These are phyloP conservation scores for Agrochola litura DNA, from an alignment of 2,888 invertebrate genomes.

Conservation along the genomic window DNA sequence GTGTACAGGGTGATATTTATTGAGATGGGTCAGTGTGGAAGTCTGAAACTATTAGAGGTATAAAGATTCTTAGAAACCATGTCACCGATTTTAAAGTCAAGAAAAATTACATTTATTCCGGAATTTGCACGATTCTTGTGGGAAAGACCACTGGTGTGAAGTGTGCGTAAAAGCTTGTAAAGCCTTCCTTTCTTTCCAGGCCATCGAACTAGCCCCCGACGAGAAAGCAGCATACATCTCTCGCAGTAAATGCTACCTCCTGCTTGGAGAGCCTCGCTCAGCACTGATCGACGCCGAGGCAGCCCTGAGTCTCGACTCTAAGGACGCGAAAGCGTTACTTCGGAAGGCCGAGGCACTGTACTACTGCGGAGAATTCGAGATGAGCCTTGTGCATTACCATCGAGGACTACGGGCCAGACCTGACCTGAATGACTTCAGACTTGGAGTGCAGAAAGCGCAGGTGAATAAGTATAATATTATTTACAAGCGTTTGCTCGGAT, in stretches of 20 bases:
- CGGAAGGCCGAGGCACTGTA: constrained; percentile 98
- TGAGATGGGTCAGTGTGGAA: not conserved
- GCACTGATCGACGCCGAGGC: constrained; percentile 96
- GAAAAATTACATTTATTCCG: not conserved
- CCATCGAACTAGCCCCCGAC: constrained; percentile 95
- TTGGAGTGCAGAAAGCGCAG: constrained; percentile 97
- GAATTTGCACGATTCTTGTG: not conserved
- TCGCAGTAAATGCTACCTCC: constrained; percentile 96
- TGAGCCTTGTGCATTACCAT: constrained; percentile 97
- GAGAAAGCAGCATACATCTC: constrained; percentile 97
- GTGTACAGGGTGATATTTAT: not conserved
- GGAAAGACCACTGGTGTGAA: too few relatives aligned
- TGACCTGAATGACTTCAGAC: constrained; percentile 94
- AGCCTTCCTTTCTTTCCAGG: constrained; percentile 89
- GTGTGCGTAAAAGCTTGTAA: too few relatives aligned
- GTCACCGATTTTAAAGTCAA: not conserved
- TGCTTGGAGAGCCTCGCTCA: constrained; percentile 95
- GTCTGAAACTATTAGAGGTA: too few relatives aligned
- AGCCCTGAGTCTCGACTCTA: constrained; percentile 93
- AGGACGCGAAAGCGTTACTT: constrained; percentile 92
- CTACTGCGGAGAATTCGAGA: constrained; percentile 97
- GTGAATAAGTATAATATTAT: constrained; percentile 62
- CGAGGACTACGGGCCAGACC: constrained; percentile 96
- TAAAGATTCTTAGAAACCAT: not conserved
- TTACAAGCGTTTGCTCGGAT: too few relatives aligned